A percentile compares a stretch with the other conserved stretches of the same genome.
These are phyloP conservation scores for Choloepus didactylus DNA, from an alignment of 2,797 vertebrate species.

Conservation along the genomic window DNA sequence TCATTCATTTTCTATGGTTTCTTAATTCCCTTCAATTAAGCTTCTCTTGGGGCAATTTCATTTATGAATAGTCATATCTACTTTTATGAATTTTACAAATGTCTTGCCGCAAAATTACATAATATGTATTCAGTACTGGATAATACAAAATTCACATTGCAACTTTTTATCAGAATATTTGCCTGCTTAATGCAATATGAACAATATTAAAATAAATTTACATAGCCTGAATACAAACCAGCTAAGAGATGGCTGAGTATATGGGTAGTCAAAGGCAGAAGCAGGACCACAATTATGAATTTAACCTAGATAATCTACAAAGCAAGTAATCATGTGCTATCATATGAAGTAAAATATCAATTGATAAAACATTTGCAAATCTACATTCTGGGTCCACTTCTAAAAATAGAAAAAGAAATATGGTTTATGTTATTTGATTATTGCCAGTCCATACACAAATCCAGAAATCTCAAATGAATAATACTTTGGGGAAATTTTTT, in stretches of 20 bases:
- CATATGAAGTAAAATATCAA: not conserved
- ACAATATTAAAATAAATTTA: slow-evolving; percentile 67
- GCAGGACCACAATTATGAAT: not conserved
- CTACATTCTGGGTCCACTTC: slow-evolving; percentile 4
- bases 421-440: not conserved
- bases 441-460: slow-evolving; percentile 14
- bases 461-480: not conserved
- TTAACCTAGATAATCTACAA: not conserved
- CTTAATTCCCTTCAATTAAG: slow-evolving; percentile 62
- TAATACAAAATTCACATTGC: slow-evolving; percentile 71
- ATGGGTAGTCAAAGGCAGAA: slow-evolving; percentile 6
- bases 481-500: slow-evolving; percentile 39
- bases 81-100: slow-evolving; percentile 65
- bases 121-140: slow-evolving; percentile 61
- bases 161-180: slow-evolving; percentile 71
- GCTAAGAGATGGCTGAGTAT: not conserved
- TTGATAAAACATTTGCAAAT: not conserved
- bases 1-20: slow-evolving; percentile 37
- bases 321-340: not conserved
- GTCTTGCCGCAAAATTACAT: slow-evolving; percentile 55
- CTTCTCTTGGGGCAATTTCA: slow-evolving; percentile 45
- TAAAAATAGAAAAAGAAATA: not conserved
- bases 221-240: slow-evolving; percentile 41
- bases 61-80: slow-evolving; percentile 43
- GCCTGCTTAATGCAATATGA: slow-evolving; percentile 54